Percentiles rank a stretch among this genome's conserved stretches.
Evolutionary conservation across 2,888 invertebrate genomes (phyloP).

Genomic region (Sminthurides aquaticus): DNA sequence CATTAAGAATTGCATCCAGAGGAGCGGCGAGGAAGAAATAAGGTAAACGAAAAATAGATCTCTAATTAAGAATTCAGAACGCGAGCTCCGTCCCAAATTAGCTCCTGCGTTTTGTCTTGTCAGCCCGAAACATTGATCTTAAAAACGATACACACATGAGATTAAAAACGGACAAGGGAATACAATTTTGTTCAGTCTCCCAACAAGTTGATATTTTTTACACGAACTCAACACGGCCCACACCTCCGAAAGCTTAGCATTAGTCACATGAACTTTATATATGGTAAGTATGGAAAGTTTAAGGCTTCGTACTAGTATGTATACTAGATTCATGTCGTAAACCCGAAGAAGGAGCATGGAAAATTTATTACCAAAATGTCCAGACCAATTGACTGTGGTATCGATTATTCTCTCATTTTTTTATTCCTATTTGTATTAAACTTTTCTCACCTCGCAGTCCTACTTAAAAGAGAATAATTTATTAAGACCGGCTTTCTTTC

Average conservation of each 20-base stretch:
- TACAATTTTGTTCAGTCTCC: no score
- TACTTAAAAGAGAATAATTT: background rate
- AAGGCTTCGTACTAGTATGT: no score
- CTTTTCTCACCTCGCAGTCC: slow-evolving; percentile 8
- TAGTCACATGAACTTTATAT: no score
- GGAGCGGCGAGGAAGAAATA: background rate
- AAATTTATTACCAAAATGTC: background rate
- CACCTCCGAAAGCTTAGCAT: no score
- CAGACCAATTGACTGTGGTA: background rate
- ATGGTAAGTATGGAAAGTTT: no score
- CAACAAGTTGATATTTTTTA: no score
- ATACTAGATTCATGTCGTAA: no score
- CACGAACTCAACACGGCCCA: no score
- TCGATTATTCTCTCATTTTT: background rate
- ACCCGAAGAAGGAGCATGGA: background rate
- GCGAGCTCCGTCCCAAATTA: slow-evolving; percentile 21
- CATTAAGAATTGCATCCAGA: no score
- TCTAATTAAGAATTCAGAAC: slow-evolving; percentile 22
- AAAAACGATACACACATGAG: background rate
- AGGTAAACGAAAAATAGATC: background rate
- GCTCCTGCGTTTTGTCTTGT: slow-evolving; percentile 19
- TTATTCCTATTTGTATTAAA: slow-evolving; percentile 1
- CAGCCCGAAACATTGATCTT: background rate
- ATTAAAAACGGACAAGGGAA: background rate
- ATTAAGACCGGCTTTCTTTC: no score